Evolutionary conservation across 2,797 vertebrate species (phyloP).

Genomic region (Squalus acanthias): DNA sequence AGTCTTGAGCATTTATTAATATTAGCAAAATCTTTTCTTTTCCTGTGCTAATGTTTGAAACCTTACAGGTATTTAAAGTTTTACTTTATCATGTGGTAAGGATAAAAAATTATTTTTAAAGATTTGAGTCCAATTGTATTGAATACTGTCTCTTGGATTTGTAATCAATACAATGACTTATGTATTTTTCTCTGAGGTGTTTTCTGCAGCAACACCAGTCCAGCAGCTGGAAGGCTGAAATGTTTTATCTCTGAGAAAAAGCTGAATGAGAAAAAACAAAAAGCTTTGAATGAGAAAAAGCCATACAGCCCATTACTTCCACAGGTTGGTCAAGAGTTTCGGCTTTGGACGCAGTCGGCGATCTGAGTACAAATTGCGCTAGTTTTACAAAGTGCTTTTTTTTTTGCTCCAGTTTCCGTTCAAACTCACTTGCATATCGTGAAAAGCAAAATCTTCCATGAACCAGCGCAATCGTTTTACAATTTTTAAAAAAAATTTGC

Average conservation of each 20-base stretch:
- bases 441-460: no score
- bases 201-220: neutral
- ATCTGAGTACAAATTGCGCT: neutral
- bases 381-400: no score
- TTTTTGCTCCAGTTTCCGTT: no score
- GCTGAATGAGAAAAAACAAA: neutral
- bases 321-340: neutral
- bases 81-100: neutral
- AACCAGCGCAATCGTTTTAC: no score
- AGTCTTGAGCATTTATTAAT: neutral
- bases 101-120: neutral
- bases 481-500: no score
- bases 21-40: slow-evolving; percentile 43
- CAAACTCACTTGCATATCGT: no score
- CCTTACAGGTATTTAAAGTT: neutral
- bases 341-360: neutral
- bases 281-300: neutral
- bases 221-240: no score
- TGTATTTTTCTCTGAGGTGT: neutral
- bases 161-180: neutral
- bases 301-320: neutral
- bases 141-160: neutral
- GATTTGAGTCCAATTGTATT: neutral
- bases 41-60: neutral
- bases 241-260: neutral